Percentiles rank a stretch among this genome's conserved stretches.
Evolutionary conservation across 2,888 invertebrate species (phyloP).

Genomic region (Macrophya alboannulata): DNA sequence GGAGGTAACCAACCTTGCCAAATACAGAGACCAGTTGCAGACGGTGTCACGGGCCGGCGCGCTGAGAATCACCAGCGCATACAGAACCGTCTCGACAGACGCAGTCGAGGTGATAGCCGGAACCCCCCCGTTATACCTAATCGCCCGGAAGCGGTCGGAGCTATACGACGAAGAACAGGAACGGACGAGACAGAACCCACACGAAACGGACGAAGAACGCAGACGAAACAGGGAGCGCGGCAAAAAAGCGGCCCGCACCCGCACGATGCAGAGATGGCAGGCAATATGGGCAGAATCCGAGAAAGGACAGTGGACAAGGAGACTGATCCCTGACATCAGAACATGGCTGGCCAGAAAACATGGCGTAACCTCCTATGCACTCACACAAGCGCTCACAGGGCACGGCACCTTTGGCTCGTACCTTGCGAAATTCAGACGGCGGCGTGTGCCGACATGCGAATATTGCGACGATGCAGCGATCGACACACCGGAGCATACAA

Average conservation of each 20-base stretch:
- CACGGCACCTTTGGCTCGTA: conserved; percentile 60
- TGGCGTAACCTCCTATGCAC: conserved; percentile 59
- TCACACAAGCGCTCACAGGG: conserved; percentile 59
- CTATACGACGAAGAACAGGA: no score
- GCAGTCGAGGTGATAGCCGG: not conserved
- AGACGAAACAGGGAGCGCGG: not conserved
- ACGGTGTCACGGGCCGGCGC: conserved; percentile 53
- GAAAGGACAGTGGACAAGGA: conserved; percentile 58
- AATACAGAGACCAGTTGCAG: conserved; percentile 41
- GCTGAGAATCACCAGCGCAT: conserved; percentile 57
- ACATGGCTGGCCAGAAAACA: conserved; percentile 58
- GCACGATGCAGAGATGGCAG: not conserved
- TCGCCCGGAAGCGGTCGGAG: not conserved
- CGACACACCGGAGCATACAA: conserved; percentile 31
- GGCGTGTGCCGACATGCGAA: not conserved
- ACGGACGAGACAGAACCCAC: not conserved
- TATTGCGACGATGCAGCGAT: not conserved
- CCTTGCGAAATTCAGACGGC: conserved; percentile 26
- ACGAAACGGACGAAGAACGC: not conserved
- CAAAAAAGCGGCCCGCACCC: not conserved
- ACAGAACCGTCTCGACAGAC: conserved; percentile 17
- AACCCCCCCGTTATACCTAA: not conserved
- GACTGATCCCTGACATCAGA: conserved; percentile 53
- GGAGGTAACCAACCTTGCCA: not conserved
- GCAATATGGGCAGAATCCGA: not conserved